Base-by-base conservation (phyloP, 2,113 vertebrate genomes). In the Reinhardtius hippoglossoides region DNA sequence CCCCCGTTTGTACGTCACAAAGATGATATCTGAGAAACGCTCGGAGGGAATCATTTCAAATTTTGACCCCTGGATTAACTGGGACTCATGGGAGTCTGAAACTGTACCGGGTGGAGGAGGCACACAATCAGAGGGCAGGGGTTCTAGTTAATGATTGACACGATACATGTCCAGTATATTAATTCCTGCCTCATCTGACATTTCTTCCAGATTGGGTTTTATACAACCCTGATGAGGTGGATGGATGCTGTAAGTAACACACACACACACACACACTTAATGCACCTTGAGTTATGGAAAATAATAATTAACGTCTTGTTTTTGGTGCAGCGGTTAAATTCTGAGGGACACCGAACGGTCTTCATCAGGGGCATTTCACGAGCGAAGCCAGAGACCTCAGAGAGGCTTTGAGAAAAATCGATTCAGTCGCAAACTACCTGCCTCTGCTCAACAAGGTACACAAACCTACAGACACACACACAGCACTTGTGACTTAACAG, bases 371-470 rank as follows among this genome's bases (percentile, higher is more conserved):
- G 85, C 76, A 88, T 92, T 35, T 75, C 85, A 1, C 67, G 0
- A 55, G 7, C 1, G 77, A 92, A 15, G 1, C 18, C 23, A 1
- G 0, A 1, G 8, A 59, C 0, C 86, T 91, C 15, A 57, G 18
- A 5, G 23, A 77, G 10, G 1, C 16, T 23, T 7, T 90, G 62
- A 42, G 0, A 2, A 80, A 68, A 54, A 79, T 86, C 0, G 10
- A 8, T 0, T 14, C 0, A 1, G 31, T 88, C 9, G 67, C 0
- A 9, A 85, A 88, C 74, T 88, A 23, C 80, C 40, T 92, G 61
- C 88, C 87, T 20, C 85, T 92, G 1, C 83, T 91, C 27, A 84
- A 88, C 71, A 87, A 89, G 91, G 91, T 91, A 69, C 4, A 26
- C 4, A 52, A 9, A 56, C 35, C 52, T 4, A 7, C 13, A 46